Evolutionary conservation across 2,113 vertebrate species (phyloP).

Genomic region (Macquaria australasica): DNA sequence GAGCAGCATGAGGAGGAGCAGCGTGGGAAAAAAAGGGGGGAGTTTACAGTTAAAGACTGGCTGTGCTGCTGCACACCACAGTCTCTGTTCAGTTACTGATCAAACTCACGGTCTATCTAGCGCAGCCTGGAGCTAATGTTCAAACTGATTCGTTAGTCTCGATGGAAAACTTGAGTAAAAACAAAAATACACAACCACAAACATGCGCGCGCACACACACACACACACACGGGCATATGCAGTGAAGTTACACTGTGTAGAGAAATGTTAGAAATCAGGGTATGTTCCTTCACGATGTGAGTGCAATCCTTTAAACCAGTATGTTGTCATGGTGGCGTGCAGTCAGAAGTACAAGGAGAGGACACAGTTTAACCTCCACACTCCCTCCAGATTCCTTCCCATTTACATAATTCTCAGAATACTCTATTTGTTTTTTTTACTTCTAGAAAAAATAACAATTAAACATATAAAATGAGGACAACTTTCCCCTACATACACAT

Average conservation of each 20-base stretch:
- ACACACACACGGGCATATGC: background rate
- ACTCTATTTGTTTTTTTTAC: conserved; percentile 19
- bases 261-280: conserved; percentile 10
- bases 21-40: conserved; percentile 13
- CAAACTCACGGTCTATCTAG: conserved; percentile 60
- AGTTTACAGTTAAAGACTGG: conserved; percentile 51
- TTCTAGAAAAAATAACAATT: conserved; percentile 8
- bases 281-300: conserved; percentile 47
- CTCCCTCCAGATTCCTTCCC: conserved; percentile 15
- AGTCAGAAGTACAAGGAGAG: background rate
- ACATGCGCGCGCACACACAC: conserved; percentile 10
- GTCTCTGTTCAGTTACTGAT: conserved; percentile 76
- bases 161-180: conserved; percentile 71
- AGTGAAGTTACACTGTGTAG: background rate
- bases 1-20: conserved; percentile 22
- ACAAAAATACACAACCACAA: conserved; percentile 54
- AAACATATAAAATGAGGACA: conserved; percentile 6
- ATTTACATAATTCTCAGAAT: conserved; percentile 44
- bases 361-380: conserved; percentile 23
- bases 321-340: background rate
- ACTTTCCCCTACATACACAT: background rate
- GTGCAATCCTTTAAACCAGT: conserved; percentile 42
- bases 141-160: conserved; percentile 64
- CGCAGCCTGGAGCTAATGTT: conserved; percentile 76
- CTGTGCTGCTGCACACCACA: conserved; percentile 22